A percentile compares a stretch with the other conserved stretches of the same genome.
Evolutionary conservation across 2,888 invertebrate genomes (phyloP).

Genomic region (Drosophila niveifrons): DNA sequence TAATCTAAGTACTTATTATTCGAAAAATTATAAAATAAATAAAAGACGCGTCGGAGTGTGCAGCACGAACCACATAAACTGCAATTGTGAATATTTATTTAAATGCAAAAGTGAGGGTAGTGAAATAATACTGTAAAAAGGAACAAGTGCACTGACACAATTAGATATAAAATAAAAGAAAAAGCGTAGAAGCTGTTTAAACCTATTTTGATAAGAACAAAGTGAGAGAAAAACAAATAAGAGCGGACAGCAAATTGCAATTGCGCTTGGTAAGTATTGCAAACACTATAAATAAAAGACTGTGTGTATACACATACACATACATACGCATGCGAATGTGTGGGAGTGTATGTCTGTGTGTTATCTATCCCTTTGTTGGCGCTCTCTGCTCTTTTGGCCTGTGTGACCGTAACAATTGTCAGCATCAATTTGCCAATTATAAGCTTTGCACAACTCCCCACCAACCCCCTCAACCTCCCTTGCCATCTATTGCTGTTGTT

Average conservation of each 20-base stretch:
- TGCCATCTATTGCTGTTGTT: neutral
- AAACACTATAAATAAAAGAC: slow-evolving; percentile 49
- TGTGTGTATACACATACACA: slow-evolving; percentile 8
- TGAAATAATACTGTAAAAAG: neutral
- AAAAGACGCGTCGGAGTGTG: neutral
- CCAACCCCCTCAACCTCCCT: neutral
- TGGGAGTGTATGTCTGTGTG: slow-evolving; percentile 42
- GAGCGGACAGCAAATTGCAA: slow-evolving; percentile 22
- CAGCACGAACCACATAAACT: slow-evolving; percentile 6
- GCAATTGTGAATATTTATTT: neutral
- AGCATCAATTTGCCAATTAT: slow-evolving; percentile 70
- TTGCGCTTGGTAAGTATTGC: slow-evolving; percentile 50
- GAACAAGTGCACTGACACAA: neutral
- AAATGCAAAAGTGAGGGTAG: neutral
- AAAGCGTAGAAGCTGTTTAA: slow-evolving; percentile 1
- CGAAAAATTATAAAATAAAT: neutral
- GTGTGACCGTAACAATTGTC: slow-evolving; percentile 35
- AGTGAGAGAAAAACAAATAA: slow-evolving; percentile 1
- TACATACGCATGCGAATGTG: neutral
- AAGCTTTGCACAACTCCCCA: slow-evolving; percentile 54
- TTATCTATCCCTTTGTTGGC: slow-evolving; percentile 60
- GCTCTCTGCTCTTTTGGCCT: slow-evolving; percentile 36
- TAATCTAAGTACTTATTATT: slow-evolving; percentile 7
- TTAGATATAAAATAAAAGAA: slow-evolving; percentile 10
- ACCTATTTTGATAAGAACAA: slow-evolving; percentile 11